phyloP scores from a whole-genome alignment of 2,797 vertebrate species.

The Pteropus rufus region DNA sequence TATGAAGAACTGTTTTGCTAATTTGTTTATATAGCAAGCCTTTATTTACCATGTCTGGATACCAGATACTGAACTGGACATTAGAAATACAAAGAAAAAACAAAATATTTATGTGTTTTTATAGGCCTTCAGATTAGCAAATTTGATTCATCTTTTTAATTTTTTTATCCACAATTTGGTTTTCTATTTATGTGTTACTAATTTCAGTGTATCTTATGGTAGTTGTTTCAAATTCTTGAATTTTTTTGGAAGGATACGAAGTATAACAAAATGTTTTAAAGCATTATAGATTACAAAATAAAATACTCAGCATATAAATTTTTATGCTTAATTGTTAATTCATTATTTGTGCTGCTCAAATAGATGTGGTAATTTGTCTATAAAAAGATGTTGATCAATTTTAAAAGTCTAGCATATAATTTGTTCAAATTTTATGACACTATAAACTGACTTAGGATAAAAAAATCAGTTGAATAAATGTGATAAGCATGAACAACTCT shows the following conservation, averaged over 20 bases:
- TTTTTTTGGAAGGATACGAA: background rate
- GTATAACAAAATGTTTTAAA: slow-evolving; percentile 29
- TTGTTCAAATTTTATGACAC: slow-evolving; percentile 73
- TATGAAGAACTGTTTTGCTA: slow-evolving; percentile 3
- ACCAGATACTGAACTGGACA: background rate
- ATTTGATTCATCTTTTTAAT: slow-evolving; percentile 19
- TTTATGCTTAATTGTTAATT: slow-evolving; percentile 74
- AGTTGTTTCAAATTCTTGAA: background rate
- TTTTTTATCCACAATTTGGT: background rate
- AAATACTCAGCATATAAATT: slow-evolving; percentile 63
- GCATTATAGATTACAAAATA: slow-evolving; percentile 71
- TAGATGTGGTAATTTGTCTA: slow-evolving; percentile 72
- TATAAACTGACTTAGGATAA: slow-evolving; percentile 69
- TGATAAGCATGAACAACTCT: slow-evolving; percentile 61
- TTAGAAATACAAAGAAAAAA: background rate
- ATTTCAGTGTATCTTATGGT: background rate
- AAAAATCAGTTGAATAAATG: slow-evolving; percentile 70
- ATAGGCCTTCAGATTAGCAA: background rate
- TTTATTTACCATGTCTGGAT: background rate
- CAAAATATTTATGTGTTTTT: background rate
- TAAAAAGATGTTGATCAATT: slow-evolving; percentile 77
- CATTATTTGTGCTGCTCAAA: slow-evolving; percentile 67
- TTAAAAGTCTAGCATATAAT: slow-evolving; percentile 75
- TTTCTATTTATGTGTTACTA: slow-evolving; percentile 5
- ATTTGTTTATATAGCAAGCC: background rate